Evolutionary conservation across 2,797 vertebrate species (phyloP).

Genomic region (Meriones psammophilus): DNA sequence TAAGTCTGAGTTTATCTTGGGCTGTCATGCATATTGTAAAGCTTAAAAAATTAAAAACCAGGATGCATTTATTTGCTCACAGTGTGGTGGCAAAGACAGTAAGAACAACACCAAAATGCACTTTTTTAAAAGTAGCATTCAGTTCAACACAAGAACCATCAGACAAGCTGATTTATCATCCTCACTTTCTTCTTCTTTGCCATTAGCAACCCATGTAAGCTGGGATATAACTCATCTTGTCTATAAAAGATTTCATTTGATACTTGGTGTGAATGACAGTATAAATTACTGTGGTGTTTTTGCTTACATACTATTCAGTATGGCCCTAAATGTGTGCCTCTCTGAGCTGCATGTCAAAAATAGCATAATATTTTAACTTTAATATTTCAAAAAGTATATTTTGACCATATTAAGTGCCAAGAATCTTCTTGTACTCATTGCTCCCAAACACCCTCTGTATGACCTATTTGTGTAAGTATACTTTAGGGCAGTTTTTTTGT

Average conservation of each 20-base stretch:
- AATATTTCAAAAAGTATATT: constrained; percentile 26
- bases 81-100: neutral
- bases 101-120: neutral
- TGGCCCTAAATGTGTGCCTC: neutral
- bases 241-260: neutral
- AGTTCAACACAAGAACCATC: neutral
- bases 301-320: neutral
- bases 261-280: neutral
- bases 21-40: neutral
- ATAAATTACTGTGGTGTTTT: neutral
- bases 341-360: constrained; percentile 14
- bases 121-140: neutral
- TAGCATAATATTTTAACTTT: neutral
- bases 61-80: neutral
- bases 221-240: neutral
- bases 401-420: constrained; percentile 15
- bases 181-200: neutral
- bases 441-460: neutral
- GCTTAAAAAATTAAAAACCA: constrained; percentile 19
- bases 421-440: neutral
- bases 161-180: neutral
- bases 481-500: constrained; percentile 1
- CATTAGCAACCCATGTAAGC: neutral
- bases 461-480: neutral
- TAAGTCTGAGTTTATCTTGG: constrained; percentile 60